These are phyloP conservation scores for Drosophila funebris DNA, from an alignment of 1,140 invertebrate species.

Conservation along the genomic window DNA sequence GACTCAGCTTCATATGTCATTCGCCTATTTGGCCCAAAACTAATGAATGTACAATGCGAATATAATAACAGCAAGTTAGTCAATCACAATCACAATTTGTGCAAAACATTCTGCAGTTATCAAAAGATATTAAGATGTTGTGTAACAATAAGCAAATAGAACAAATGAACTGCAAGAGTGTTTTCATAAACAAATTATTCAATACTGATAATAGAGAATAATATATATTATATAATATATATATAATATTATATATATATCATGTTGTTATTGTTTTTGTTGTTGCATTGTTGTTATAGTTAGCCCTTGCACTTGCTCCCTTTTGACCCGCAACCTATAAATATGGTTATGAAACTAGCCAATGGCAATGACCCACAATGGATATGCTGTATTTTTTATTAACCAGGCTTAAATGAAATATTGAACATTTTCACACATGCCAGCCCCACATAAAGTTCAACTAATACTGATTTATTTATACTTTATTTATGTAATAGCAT, in stretches of 20 bases:
- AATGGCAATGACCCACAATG: slow-evolving; percentile 11
- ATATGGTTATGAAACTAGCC: slow-evolving; percentile 14
- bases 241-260: too few relatives aligned
- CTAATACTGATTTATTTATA: slow-evolving; percentile 80
- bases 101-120: too few relatives aligned
- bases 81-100: too few relatives aligned
- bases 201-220: too few relatives aligned
- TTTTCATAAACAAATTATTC: too few relatives aligned
- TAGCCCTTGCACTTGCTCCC: too few relatives aligned
- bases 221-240: too few relatives aligned
- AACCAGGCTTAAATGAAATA: slow-evolving; percentile 52
- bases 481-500: slow-evolving; percentile 73
- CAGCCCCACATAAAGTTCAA: slow-evolving; percentile 35
- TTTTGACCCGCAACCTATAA: slow-evolving; percentile 35
- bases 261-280: too few relatives aligned
- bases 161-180: too few relatives aligned
- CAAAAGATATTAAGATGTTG: too few relatives aligned
- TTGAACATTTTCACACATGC: slow-evolving; percentile 49
- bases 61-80: too few relatives aligned
- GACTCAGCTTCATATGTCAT: slow-evolving; percentile 8
- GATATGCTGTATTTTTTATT: slow-evolving; percentile 33
- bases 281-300: not conserved
- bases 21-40: slow-evolving; percentile 1
- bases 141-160: too few relatives aligned
- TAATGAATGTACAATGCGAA: not conserved